A percentile compares a stretch with the other conserved stretches of the same genome.
These are phyloP conservation scores for Stegastes partitus DNA, from an alignment of 2,113 vertebrate species.

Conservation along the genomic window DNA sequence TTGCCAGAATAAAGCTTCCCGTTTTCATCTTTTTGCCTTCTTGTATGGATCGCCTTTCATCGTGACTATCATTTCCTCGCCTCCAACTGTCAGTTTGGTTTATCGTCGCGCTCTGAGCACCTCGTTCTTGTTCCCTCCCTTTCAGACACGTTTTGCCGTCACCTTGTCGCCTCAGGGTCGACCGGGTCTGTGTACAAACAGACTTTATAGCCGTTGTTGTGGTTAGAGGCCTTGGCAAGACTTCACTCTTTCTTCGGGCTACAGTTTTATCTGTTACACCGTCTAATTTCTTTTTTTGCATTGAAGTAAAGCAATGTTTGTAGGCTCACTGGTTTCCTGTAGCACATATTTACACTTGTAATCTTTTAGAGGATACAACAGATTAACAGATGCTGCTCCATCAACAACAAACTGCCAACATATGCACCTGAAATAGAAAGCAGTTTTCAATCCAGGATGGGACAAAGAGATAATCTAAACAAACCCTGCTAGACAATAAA, in stretches of 20 bases:
- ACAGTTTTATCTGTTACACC: background rate
- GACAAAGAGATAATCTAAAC: constrained; percentile 3
- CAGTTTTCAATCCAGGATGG: constrained; percentile 1
- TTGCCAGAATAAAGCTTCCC: constrained; percentile 38
- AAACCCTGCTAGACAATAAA: constrained; percentile 2
- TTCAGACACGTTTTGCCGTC: constrained; percentile 35
- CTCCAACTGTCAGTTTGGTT: constrained; percentile 42
- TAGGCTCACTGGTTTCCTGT: background rate
- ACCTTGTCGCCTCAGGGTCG: constrained; percentile 31
- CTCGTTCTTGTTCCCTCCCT: constrained; percentile 30
- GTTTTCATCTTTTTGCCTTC: constrained; percentile 28
- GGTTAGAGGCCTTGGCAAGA: constrained; percentile 14
- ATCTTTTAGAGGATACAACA: background rate
- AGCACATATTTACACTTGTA: constrained; percentile 13
- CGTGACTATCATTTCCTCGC: constrained; percentile 31
- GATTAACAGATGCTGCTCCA: constrained; percentile 32
- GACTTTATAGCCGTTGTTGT: background rate
- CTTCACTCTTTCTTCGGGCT: constrained; percentile 8
- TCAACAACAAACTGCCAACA: constrained; percentile 19
- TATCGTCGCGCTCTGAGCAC: constrained; percentile 23
- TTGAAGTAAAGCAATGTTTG: background rate
- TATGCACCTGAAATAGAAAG: constrained; percentile 13
- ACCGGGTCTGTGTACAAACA: constrained; percentile 24
- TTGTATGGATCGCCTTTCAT: constrained; percentile 31
- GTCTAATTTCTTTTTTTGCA: background rate